Conservation (phyloP, 2,888 invertebrate species). For the Pandemis heparana region DNA sequence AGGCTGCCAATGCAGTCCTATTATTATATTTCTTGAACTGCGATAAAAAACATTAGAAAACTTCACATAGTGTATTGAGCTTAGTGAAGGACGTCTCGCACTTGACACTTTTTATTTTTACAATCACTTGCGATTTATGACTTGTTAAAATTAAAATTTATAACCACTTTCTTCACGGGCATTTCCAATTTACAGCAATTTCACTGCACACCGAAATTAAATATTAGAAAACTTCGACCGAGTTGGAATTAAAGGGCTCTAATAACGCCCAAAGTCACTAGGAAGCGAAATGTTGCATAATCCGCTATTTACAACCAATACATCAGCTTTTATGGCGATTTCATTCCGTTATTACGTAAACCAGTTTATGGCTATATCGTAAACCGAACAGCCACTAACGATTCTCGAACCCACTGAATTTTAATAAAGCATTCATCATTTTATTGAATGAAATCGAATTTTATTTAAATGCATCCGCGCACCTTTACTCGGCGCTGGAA, state of each 20-base stretch:
- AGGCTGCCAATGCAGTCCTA: too few species aligned
- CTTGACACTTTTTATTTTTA: too few species aligned
- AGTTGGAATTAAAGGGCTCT: constrained; percentile 2
- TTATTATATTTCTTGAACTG: too few species aligned
- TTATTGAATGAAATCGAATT: constrained; percentile 48
- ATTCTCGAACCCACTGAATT: constrained; percentile 62
- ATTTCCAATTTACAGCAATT: background rate
- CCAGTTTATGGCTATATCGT: constrained; percentile 50
- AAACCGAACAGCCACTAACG: constrained; percentile 57
- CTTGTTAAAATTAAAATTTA: background rate
- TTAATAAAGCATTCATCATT: constrained; percentile 58
- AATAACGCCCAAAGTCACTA: constrained; percentile 2
- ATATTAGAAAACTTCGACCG: background rate
- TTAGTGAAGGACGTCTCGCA: too few species aligned
- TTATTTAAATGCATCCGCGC: constrained; percentile 46
- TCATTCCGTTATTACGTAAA: constrained; percentile 44
- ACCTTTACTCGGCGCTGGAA: constrained; percentile 62
- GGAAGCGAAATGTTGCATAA: constrained; percentile 51
- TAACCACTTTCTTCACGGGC: background rate
- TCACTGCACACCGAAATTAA: background rate
- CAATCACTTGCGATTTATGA: too few species aligned
- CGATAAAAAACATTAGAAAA: too few species aligned
- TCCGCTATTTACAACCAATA: constrained; percentile 63
- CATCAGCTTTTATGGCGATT: constrained; percentile 54
- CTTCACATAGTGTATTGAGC: too few species aligned